Evolutionary conservation across 2,797 vertebrate species (phyloP).

Genomic region (Sphenodon punctatus): DNA sequence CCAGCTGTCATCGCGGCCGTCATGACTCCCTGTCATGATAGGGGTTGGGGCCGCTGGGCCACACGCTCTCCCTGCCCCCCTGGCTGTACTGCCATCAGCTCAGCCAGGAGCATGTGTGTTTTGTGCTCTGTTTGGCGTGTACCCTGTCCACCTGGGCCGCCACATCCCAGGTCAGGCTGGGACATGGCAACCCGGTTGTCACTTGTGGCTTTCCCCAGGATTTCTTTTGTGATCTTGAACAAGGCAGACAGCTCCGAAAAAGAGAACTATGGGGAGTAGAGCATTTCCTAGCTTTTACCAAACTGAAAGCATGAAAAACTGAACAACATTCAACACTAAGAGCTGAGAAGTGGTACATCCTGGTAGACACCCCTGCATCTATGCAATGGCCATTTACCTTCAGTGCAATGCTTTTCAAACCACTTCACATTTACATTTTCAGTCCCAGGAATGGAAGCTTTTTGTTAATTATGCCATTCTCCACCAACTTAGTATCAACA

Average conservation of each 20-base stretch:
- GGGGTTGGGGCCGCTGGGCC: no score
- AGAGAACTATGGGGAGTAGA: not conserved
- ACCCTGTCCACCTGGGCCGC: no score
- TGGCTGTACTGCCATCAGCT: no score
- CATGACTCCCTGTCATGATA: no score
- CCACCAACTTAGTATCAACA: conserved; percentile 16
- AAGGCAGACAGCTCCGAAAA: not conserved
- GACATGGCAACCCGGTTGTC: no score
- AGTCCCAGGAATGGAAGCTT: not conserved
- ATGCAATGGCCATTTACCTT: not conserved
- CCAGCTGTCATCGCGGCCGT: no score
- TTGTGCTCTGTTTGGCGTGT: no score
- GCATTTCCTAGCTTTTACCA: not conserved
- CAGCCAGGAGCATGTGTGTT: no score
- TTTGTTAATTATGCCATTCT: conserved; percentile 2
- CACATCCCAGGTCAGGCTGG: no score
- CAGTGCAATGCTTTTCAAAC: not conserved
- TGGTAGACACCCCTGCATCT: not conserved
- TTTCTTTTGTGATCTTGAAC: not conserved
- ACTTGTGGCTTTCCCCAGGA: no score
- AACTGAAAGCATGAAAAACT: not conserved
- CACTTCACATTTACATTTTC: not conserved
- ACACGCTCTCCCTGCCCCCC: no score
- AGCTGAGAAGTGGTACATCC: not conserved
- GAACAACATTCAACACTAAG: not conserved